Base-by-base conservation (phyloP, 2,797 vertebrate species). In the Cossypha caffra region DNA sequence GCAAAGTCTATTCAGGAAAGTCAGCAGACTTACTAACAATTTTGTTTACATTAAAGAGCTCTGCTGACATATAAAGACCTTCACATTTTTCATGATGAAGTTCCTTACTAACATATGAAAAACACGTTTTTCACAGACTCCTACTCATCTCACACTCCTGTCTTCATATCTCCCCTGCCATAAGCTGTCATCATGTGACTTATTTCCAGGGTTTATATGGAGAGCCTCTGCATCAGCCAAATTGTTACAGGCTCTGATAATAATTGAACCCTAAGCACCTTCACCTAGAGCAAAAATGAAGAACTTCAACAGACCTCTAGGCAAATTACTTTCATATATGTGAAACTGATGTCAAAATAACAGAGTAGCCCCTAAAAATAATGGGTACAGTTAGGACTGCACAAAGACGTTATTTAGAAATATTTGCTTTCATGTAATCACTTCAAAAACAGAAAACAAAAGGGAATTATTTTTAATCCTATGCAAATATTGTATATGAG, bases 111-210 rank as follows among this genome's bases (percentile, higher is more conserved):
- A 92, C 25, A 2, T 68, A 87, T 25, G 52, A 94, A 80, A 96
- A 90, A 68, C 6, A 2, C 58, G 71, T 89, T 94, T 97, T 86
- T 94, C 94, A 95, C 75, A 80, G 58, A 90, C 93, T 82, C 88
- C 93, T 91, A 93, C 92, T 85, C 79, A 95, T 42, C 59, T 95
- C 81, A 63, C 62, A 72, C 66, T 75, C 45, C 33, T 55, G 55
- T 54, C 79, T 93, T 87, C 88, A 63, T 73, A 81, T 38, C 26
- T 62, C 80, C 57, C 55, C 40, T 78, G 80, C 84, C 92, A 88
- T 84, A 94, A 92, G 86, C 78, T 83, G 80, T 80, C 61, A 64
- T n/a, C 24, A 61, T 62, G 78, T 66, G 75, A 94, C 72, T 92
- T 92, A 89, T 11, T 90, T 57, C 86, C 54, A 94, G 42, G 71